Evolutionary conservation across 2,888 invertebrate species (phyloP), one percentile per base, ranked within the genome.

Genomic region (Hemicrepidius hirtus): DNA sequence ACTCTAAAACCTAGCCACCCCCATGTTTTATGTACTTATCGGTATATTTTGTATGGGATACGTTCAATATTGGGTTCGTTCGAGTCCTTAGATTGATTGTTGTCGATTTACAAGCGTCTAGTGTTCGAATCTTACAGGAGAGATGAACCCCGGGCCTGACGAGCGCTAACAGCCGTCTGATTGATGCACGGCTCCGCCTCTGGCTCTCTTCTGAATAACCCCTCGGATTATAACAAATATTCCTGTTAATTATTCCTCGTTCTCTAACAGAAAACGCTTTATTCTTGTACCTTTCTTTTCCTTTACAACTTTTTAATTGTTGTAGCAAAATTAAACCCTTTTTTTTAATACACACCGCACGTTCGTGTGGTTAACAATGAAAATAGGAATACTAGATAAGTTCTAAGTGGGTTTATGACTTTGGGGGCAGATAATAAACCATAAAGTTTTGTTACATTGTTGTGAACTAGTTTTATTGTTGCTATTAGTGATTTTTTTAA

Each of bases 141-240:
- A 66, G 44, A 66, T 57, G 66, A 57, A 57, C 59, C 46, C 64
- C 44, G 57, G 37, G 50, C 53, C 37, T 84, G 83, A 83, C 83
- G 83, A 82, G 83, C 83, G 82, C 78, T 84, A 85, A 85, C 84
- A 84, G 82, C 81, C 80, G 80, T 80, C 84, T 85, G 85, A 85
- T 85, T 84, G 85, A 85, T 85, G 85, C 80, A 73, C 73, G 76
- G 74, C 72, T 79, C 82, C 82, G 81, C 83, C 84, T 80, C 75
- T 78, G 76, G 77, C 74, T 66, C 73, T 68, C 66, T 24, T 53
- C 68, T 60, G 59, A 46, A 60, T 62, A 67, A 41, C 37, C 41
- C 53, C 32, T 18, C 5, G 66, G 46, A 49, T 68, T 67, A 76
- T 78, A 78, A 80, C 80, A 81, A 79, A 81, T 80, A 81, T 82